A percentile compares a stretch with the other conserved stretches of the same genome.
phyloP scores from a whole-genome alignment of 2,113 vertebrate genomes.

The Gopherus evgoodei region DNA sequence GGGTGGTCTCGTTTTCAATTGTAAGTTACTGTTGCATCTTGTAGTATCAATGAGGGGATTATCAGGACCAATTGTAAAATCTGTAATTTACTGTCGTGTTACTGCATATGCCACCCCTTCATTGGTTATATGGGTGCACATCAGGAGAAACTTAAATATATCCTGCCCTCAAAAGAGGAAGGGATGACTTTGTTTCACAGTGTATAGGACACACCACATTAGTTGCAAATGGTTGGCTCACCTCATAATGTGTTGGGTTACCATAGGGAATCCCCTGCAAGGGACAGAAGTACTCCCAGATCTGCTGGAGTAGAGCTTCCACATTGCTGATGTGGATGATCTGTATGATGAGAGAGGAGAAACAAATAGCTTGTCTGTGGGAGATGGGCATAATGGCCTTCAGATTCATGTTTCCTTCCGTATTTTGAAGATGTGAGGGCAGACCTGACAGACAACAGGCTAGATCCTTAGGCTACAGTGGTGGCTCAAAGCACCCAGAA shows the following conservation, averaged over 20 bases:
- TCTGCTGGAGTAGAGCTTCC: not conserved
- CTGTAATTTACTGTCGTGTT: not conserved
- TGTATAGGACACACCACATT: not conserved
- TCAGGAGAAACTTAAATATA: not conserved
- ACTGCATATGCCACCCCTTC: not conserved
- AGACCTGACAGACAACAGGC: not conserved
- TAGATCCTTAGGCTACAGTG: not conserved
- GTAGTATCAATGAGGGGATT: not conserved
- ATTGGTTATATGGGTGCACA: not conserved
- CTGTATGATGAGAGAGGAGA: not conserved
- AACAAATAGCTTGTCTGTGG: not conserved
- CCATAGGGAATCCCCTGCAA: not conserved
- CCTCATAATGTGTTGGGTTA: not conserved
- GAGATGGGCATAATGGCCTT: not conserved
- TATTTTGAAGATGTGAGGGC: accelerated
- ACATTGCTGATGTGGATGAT: not conserved
- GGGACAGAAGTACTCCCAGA: not conserved
- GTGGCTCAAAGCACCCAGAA: not conserved
- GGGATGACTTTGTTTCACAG: not conserved
- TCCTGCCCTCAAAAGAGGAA: not conserved
- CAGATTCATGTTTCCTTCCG: not conserved
- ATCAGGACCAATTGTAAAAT: not conserved
- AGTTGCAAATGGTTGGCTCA: not conserved
- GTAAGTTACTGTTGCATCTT: constrained; percentile 8
- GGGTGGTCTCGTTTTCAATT: not conserved